phyloP scores from a whole-genome alignment of 2,113 vertebrate genomes.

The Gracilinanus agilis region DNA sequence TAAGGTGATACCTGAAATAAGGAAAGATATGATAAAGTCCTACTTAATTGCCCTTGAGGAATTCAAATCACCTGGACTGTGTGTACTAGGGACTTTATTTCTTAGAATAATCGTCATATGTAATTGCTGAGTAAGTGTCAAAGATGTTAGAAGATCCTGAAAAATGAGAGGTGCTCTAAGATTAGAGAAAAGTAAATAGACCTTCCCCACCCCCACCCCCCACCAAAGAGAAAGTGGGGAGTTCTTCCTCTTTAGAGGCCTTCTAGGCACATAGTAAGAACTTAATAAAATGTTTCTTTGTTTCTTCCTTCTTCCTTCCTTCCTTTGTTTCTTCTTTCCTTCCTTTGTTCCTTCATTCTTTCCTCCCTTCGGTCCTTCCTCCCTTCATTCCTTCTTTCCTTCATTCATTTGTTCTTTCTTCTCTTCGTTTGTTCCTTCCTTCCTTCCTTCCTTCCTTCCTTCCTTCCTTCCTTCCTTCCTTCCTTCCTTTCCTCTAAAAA shows the following conservation, averaged over 20 bases:
- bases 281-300: too few relatives aligned
- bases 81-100: not conserved
- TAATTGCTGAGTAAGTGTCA: not conserved
- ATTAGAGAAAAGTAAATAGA: not conserved
- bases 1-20: not conserved
- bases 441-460: too few relatives aligned
- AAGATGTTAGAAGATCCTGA: not conserved
- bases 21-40: not conserved
- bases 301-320: not conserved
- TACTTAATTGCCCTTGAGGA: not conserved
- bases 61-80: not conserved
- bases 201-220: not conserved
- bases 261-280: not conserved
- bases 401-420: not conserved
- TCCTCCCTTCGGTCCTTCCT: not conserved
- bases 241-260: not conserved
- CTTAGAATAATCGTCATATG: not conserved
- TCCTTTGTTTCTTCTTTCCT: not conserved
- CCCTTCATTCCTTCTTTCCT: not conserved
- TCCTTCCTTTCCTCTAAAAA: too few relatives aligned
- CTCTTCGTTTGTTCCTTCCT: too few relatives aligned
- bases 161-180: not conserved
- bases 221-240: not conserved
- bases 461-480: too few relatives aligned
- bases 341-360: too few relatives aligned